Percentiles rank a stretch among this genome's conserved stretches.
These are phyloP conservation scores for Mohoua ochrocephala DNA, from an alignment of 2,113 vertebrate species.

Conservation along the genomic window DNA sequence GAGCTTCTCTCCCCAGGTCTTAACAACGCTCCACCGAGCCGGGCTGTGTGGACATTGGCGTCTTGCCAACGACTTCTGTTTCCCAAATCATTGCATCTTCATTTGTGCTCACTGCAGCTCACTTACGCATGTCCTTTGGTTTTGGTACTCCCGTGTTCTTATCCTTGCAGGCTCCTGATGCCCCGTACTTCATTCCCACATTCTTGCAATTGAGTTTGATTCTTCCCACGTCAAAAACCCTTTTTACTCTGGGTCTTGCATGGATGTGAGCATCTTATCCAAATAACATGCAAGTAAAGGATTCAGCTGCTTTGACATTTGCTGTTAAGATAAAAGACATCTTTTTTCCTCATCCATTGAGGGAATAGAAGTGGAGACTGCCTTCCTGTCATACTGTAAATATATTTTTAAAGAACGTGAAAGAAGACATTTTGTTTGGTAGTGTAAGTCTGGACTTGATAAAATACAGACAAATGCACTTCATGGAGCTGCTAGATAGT, in stretches of 20 bases:
- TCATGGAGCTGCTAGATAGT: neutral
- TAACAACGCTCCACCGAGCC: neutral
- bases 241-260: neutral
- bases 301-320: neutral
- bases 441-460: neutral
- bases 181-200: neutral
- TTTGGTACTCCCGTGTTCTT: neutral
- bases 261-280: neutral
- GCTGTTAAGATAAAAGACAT: neutral
- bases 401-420: neutral
- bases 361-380: neutral
- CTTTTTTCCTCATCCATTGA: neutral
- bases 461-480: neutral
- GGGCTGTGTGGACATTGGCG: neutral
- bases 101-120: neutral
- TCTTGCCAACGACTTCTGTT: neutral
- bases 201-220: neutral
- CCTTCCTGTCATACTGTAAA: neutral
- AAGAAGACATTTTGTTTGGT: neutral
- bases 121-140: neutral
- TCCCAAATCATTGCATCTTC: neutral
- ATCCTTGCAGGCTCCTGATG: neutral
- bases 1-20: neutral
- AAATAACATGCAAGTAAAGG: neutral
- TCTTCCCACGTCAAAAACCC: neutral